Base-by-base conservation (phyloP, 1,140 invertebrate genomes). In the Nephila pilipes region DNA sequence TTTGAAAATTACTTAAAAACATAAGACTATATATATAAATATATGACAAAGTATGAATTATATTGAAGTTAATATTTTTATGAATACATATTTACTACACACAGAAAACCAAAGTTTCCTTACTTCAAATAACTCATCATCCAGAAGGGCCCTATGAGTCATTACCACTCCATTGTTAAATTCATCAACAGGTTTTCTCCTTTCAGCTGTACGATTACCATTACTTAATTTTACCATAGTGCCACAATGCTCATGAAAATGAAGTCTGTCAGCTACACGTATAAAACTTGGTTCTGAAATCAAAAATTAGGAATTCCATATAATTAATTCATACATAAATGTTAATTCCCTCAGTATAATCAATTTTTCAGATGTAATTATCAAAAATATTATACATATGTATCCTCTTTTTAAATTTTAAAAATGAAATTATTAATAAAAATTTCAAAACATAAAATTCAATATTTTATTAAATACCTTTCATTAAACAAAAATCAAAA, bases 111-210 rank as follows among this genome's bases (percentile, higher is more conserved):
- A 2, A 58, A 8, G 32, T 65, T 60, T 25, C 22, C 63, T 81
- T 95, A 98, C 98, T 96, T 99, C 98, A 95, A 99, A 99, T 4
- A 99, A 95, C 95, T 99, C 98, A 95, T 98, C 97, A 95, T 99
- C 98, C 91, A 96, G 96, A 20, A 99, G 95, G 1, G 98, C 97
- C 83, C 98, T 96, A 95, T 98, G 98, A 0, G 98, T 98, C 97
- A 99, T 98, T 0, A 98, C 98, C 16, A 99, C 98, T 8, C 98
- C 98, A 95, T 99, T 98, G 95, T 98, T 98, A 95, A 99, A 99
- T 95, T 99, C 98, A 95, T 99, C 98, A n/a, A 98, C 95, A 1
- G 98, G 98, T 94, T 97, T 96, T 81, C 97, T 96, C 85, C 98
- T 93, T 96, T 99, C 97, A 0, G 98, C 98, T 10, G 98, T 97